Conservation (phyloP, 2,888 invertebrate species). For the Hirtodrosophila trivittata region DNA sequence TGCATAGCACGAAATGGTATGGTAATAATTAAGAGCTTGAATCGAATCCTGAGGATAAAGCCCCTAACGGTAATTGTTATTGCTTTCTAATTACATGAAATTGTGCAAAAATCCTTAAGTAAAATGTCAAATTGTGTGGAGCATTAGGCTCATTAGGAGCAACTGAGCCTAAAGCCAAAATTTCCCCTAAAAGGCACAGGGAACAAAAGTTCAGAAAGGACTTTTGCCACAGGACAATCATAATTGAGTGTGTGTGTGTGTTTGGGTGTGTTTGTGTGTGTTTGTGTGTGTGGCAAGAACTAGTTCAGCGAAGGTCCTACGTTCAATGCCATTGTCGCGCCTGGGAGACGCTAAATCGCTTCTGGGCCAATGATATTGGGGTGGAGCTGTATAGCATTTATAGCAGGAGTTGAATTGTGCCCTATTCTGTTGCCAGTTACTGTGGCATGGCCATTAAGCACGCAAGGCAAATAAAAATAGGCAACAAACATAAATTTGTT, state of each 20-base stretch:
- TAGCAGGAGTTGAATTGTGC: neutral
- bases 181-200: slow-evolving; percentile 6
- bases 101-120: slow-evolving; percentile 67
- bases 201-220: slow-evolving; percentile 23
- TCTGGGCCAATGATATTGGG: slow-evolving; percentile 32
- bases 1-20: slow-evolving; percentile 32
- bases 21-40: slow-evolving; percentile 47
- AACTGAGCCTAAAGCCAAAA: slow-evolving; percentile 18
- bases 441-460: slow-evolving; percentile 70
- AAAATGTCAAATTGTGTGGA: slow-evolving; percentile 73
- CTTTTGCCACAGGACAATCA: slow-evolving; percentile 49
- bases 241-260: slow-evolving; percentile 28
- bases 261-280: slow-evolving; percentile 17
- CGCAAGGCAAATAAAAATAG: slow-evolving; percentile 79
- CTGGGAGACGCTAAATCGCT: slow-evolving; percentile 46
- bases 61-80: slow-evolving; percentile 71
- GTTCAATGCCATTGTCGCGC: slow-evolving; percentile 55
- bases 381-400: slow-evolving; percentile 4
- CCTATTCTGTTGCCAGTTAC: slow-evolving; percentile 18
- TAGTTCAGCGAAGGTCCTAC: slow-evolving; percentile 44
- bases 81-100: slow-evolving; percentile 75
- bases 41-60: slow-evolving; percentile 4
- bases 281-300: slow-evolving; percentile 32
- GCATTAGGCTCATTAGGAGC: slow-evolving; percentile 66
- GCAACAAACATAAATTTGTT: slow-evolving; percentile 77